Conservation (phyloP, 2,797 vertebrate genomes). For the Pangasius djambal region DNA sequence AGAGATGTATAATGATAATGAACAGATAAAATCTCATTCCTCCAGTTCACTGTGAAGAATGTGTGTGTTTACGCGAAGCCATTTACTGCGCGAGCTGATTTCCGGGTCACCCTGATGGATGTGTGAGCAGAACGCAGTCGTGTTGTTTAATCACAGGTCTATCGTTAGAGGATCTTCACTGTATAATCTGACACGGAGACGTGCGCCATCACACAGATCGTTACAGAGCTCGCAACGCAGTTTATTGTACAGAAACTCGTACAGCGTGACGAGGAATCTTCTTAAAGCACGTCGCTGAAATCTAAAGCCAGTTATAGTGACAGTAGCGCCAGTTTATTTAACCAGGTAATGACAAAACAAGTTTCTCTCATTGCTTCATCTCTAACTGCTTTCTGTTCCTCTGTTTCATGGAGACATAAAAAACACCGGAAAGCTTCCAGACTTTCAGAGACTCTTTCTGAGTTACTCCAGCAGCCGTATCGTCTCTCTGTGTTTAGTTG, state of each 20-base stretch:
- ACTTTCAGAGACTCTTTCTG: background rate
- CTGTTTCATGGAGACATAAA: background rate
- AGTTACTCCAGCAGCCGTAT: background rate
- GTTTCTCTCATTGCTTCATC: background rate
- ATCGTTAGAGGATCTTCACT: no score
- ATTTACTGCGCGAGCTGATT: background rate
- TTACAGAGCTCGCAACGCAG: no score
- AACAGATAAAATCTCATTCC: no score
- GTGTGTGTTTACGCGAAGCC: no score
- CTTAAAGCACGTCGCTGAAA: background rate
- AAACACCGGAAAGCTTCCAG: background rate
- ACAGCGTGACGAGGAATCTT: background rate
- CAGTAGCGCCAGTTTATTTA: background rate
- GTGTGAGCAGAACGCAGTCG: background rate
- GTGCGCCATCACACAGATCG: background rate
- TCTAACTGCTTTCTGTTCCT: background rate
- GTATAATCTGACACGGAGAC: no score
- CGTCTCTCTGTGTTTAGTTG: background rate
- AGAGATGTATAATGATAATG: no score
- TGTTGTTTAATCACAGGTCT: no score
- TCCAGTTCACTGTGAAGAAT: no score
- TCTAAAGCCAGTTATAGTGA: background rate
- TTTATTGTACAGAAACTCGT: background rate
- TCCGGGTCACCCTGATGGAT: background rate
- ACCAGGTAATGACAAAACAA: background rate